phyloP scores from a whole-genome alignment of 2,888 invertebrate species.

The Machimus atricapillus region DNA sequence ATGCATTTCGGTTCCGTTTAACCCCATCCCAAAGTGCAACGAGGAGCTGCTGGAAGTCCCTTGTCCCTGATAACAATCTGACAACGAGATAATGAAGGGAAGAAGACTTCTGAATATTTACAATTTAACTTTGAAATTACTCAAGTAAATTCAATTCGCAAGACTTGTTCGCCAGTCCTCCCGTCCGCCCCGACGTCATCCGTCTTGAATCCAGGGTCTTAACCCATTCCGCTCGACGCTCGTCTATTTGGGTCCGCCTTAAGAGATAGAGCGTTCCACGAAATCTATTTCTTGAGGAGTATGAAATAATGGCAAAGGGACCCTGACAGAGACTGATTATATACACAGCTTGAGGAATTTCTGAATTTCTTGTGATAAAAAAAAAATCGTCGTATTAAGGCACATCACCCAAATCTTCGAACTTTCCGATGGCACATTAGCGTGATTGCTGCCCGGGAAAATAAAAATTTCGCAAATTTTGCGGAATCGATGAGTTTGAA shows the following conservation, averaged over 20 bases:
- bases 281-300: neutral
- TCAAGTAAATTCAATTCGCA: constrained; percentile 9
- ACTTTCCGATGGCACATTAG: neutral
- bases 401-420: neutral
- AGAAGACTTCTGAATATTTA: neutral
- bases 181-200: neutral
- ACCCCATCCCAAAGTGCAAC: neutral
- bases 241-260: neutral
- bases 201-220: neutral
- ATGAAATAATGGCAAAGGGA: neutral
- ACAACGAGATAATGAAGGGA: neutral
- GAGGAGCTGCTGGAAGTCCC: neutral
- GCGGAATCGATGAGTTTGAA: neutral
- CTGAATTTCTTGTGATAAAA: neutral
- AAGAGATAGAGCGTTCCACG: neutral
- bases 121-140: constrained; percentile 3
- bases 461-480: neutral
- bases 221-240: neutral
- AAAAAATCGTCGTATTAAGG: neutral
- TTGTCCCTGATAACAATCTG: constrained; percentile 6
- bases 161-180: neutral
- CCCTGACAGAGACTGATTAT: neutral
- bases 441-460: neutral
- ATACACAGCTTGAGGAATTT: neutral
- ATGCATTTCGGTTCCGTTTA: neutral